Conservation (phyloP, 2,797 vertebrate genomes). For the Dicrostonyx torquatus region DNA sequence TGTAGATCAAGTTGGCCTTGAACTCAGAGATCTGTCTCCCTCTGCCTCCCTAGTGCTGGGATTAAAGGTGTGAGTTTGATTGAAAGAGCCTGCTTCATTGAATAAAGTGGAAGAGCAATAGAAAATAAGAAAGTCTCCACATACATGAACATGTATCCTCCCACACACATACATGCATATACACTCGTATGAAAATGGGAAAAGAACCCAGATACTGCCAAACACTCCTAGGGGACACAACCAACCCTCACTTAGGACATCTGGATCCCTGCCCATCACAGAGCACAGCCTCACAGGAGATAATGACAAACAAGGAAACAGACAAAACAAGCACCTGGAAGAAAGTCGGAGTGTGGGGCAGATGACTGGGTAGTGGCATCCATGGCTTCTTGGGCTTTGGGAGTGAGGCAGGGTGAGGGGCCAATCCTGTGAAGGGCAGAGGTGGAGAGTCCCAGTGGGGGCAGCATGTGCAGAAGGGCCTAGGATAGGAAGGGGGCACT, state of each 20-base stretch:
- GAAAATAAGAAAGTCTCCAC: background rate
- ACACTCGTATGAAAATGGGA: background rate
- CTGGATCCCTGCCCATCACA: background rate
- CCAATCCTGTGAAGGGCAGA: background rate
- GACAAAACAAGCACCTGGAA: background rate
- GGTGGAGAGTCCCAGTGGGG: background rate
- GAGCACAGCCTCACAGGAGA: background rate
- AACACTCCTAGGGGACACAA: background rate
- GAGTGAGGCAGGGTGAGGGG: background rate
- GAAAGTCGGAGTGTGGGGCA: background rate
- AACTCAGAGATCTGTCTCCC: background rate
- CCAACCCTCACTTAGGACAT: background rate
- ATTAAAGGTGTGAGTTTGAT: background rate
- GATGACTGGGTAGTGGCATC: fast-evolving
- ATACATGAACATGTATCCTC: no score
- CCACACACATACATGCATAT: background rate
- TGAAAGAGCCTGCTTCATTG: background rate
- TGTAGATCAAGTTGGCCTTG: background rate
- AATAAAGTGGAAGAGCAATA: background rate
- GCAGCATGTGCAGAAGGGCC: background rate
- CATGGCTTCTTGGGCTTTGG: background rate
- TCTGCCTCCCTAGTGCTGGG: background rate
- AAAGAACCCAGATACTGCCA: background rate
- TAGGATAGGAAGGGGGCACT: background rate
- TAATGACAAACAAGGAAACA: background rate